phyloP scores from a whole-genome alignment of 2,888 invertebrate genomes.

The Brachynemurus nebulosus region DNA sequence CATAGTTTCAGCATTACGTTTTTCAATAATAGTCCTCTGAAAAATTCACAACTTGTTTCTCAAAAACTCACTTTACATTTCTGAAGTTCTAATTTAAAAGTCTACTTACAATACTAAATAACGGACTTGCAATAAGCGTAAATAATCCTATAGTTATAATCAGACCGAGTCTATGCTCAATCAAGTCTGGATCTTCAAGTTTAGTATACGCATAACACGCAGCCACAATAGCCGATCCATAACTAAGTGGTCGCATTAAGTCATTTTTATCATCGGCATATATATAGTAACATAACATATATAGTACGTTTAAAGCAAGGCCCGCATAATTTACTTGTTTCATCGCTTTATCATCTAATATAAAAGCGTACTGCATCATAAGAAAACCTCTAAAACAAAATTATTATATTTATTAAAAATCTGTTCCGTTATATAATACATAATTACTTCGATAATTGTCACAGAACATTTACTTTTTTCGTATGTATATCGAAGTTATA shows the following conservation, averaged over 20 bases:
- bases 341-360: constrained; percentile 62
- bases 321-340: constrained; percentile 66
- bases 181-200: constrained; percentile 45
- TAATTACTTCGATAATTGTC: no score
- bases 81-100: constrained; percentile 5
- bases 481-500: no score
- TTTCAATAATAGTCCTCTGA: constrained; percentile 62
- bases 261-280: constrained; percentile 42
- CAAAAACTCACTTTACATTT: no score
- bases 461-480: no score
- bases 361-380: constrained; percentile 60
- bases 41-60: no score
- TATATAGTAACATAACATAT: constrained; percentile 49
- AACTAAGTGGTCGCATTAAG: constrained; percentile 41
- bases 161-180: constrained; percentile 57
- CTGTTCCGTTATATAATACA: no score
- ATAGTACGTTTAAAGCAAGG: constrained; percentile 50
- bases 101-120: constrained; percentile 49
- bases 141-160: constrained; percentile 55
- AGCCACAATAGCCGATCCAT: constrained; percentile 40
- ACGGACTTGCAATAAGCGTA: constrained; percentile 52
- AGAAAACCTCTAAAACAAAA: constrained; percentile 47
- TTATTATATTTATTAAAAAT: no score
- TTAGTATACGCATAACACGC: constrained; percentile 48
- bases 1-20: constrained; percentile 70